A percentile compares a stretch with the other conserved stretches of the same genome.
phyloP scores from a whole-genome alignment of 2,797 vertebrate genomes.

The Leuciscus waleckii region DNA sequence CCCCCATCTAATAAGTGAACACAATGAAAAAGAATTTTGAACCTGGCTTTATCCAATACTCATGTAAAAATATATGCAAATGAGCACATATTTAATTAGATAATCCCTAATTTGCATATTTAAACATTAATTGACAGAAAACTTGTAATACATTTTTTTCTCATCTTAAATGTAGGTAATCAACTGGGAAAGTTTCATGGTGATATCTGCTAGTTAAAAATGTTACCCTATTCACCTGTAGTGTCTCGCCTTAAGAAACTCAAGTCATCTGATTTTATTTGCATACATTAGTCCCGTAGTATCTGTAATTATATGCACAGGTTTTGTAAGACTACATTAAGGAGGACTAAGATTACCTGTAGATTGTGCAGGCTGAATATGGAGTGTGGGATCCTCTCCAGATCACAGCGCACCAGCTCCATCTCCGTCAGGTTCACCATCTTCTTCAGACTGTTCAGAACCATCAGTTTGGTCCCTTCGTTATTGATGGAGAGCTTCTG shows the following conservation, averaged over 20 bases:
- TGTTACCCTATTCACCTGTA: too few species aligned
- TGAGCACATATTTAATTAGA: too few species aligned
- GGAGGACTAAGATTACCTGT: conserved; percentile 63
- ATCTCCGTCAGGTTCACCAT: conserved; percentile 98
- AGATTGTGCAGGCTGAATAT: conserved; percentile 83
- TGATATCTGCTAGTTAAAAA: too few species aligned
- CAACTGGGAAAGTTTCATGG: too few species aligned
- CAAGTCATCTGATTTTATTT: not conserved
- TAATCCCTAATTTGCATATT: too few species aligned
- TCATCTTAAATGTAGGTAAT: too few species aligned
- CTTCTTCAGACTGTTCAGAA: conserved; percentile 99
- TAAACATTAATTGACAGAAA: too few species aligned
- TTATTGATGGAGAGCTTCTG: conserved; percentile 98
- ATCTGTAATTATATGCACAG: not conserved
- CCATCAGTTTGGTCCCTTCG: conserved; percentile 96
- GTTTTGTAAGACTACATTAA: not conserved
- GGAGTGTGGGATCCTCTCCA: conserved; percentile 96
- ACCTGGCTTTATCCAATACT: too few species aligned
- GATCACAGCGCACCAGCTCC: conserved; percentile 93
- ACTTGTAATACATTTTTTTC: too few species aligned
- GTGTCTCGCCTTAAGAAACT: not conserved
- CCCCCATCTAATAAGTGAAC: too few species aligned
- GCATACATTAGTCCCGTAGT: not conserved
- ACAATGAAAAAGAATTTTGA: too few species aligned
- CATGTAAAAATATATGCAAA: too few species aligned